Base-by-base conservation (phyloP, 2,888 invertebrate genomes). In the Gandaritis pyraliata region DNA sequence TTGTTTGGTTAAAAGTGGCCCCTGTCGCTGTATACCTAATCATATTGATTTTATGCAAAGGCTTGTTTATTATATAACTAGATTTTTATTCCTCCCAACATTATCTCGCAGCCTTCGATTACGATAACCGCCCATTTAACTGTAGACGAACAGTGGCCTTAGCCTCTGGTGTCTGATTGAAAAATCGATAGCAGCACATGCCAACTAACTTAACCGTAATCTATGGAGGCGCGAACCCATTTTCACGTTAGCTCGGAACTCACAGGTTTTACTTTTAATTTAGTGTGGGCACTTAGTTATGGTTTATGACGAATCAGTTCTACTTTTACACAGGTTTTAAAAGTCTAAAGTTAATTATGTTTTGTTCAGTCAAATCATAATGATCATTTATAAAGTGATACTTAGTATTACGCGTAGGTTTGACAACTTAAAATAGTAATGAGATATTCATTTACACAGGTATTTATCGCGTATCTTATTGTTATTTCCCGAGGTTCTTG, bases 121-220 rank as follows among this genome's bases (percentile, higher is more conserved):
- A 30, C 29, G 15, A 12, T 41, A 51, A 41, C 29, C 41, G 10
- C n/a, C 23, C 23, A 41, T 41, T 51, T 23, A 41, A 15, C 13
- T 23, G 41, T 29, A 12, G 15, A 41, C 30, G 13, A 13, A 52
- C 52, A 43, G 41, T 30, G 30, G 29, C 41, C 30, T 68, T 65
- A 69, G 58, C 62, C 66, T 57, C 50, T n/a, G 58, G 63, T 58
- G 76, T 76, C 80, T 85, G 87, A 84, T 87, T 86, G 81, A 81
- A 86, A 87, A 87, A 87, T 88, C 87, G 78, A 87, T 87, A 86
- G 58, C 67, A 53, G 71, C 73, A 76, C 72, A 76, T 76, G 75
- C 74, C 65, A 59, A 60, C 56, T 43, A 39, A 58, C 64, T 64
- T 15, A n/a, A 1, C 50, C 38, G 43, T 62, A 66, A 49, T 60